These are phyloP conservation scores for Myotis yumanensis DNA, from an alignment of 2,113 vertebrate species.

Conservation along the genomic window DNA sequence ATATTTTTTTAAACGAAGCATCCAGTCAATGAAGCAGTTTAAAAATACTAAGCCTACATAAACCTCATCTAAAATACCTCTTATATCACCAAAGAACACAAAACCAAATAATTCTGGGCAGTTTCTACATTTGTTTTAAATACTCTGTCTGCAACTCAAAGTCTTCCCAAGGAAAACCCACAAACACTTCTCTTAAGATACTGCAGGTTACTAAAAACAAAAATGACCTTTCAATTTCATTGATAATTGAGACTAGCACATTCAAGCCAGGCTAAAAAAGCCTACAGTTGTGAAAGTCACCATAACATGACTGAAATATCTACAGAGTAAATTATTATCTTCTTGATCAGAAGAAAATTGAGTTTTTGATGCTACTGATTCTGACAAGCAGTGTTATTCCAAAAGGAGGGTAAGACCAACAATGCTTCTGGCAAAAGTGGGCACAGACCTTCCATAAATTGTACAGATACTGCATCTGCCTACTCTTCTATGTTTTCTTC, in stretches of 20 bases:
- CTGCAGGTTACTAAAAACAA: background rate
- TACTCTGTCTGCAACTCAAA: background rate
- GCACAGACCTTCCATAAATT: conserved; percentile 43
- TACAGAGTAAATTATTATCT: background rate
- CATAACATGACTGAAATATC: background rate
- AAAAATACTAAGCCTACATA: background rate
- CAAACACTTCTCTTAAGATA: background rate
- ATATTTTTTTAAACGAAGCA: conserved; percentile 48
- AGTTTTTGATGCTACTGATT: background rate
- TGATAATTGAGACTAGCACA: background rate
- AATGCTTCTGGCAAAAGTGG: conserved; percentile 16
- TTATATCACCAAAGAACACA: background rate
- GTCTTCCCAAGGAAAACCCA: conserved; percentile 7
- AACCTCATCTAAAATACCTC: background rate
- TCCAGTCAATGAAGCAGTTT: background rate
- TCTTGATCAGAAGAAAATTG: background rate
- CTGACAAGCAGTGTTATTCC: conserved; percentile 12
- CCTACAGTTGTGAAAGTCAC: background rate
- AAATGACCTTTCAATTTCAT: background rate
- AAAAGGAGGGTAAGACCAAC: conserved; percentile 31
- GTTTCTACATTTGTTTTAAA: conserved; percentile 18
- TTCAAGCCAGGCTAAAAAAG: conserved; percentile 22
- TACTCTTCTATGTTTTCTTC: conserved; percentile 61
- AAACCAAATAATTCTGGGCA: background rate
- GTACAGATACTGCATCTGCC: conserved; percentile 42